Evolutionary conservation across 2,888 invertebrate genomes (phyloP), one percentile per base, ranked within the genome.

Genomic region (Amphimallon solstitiale): DNA sequence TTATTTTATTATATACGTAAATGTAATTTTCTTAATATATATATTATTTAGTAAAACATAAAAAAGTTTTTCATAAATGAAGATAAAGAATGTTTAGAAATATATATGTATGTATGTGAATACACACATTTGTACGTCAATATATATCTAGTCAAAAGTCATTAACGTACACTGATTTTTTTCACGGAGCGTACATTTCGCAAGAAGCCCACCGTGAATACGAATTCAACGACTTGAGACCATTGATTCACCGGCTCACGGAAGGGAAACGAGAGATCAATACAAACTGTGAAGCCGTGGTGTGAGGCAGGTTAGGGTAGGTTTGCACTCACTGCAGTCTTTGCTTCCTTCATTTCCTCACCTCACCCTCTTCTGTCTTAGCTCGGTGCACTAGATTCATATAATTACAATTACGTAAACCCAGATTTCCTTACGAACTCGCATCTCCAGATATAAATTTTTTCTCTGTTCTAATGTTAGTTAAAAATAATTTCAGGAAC

Each of bases 241-340:
- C 80, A 79, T 80, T 79, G 79, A 80, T 78, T 80, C 78, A 77
- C 74, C 73, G 75, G 71, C 74, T 74, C 76, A 76, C 79, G 79
- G 76, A 78, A 78, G 78, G 80, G 78, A 79, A 76, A 75, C 74
- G 74, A 73, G 79, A 80, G 81, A 82, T 82, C 82, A 82, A 82
- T 82, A 82, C 79, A 80, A 79, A 80, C 78, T 78, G 76, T 75
- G 76, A 78, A 77, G 68, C 65, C 70, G 77, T 80, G 79, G 81
- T 80, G 80, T 81, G 81, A 74, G 82, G 81, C 75, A 81, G 81
- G 82, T 81, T 82, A 81, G 80, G 82, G 80, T 75, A 75, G 76
- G 77, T 73, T 73, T 78, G 78, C 77, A 79, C 76, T 78, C 76
- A 74, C 78, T 80, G 81, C 81, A 80, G 80, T 81, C 81, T 78